Evolutionary conservation across 2,113 vertebrate genomes (phyloP).

Genomic region (Laticauda laticaudata): DNA sequence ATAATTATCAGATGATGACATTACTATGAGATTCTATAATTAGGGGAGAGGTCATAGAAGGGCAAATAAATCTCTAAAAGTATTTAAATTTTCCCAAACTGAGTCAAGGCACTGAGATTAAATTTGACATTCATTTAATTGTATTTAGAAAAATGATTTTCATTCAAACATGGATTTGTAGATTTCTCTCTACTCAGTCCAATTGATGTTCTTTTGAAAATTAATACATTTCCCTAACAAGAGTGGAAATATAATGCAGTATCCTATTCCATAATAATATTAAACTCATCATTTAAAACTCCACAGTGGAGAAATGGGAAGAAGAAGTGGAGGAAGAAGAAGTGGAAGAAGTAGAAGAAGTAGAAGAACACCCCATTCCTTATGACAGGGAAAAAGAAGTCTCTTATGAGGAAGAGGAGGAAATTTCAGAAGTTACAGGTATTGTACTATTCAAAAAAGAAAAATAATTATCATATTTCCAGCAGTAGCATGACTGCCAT

Average conservation of each 20-base stretch:
- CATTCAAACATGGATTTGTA: background rate
- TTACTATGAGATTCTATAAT: background rate
- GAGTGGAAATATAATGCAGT: constrained; percentile 25
- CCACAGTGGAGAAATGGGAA: constrained; percentile 68
- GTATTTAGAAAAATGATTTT: background rate
- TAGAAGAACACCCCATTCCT: constrained; percentile 35
- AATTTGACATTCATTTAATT: background rate
- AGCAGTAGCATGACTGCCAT: constrained; percentile 4
- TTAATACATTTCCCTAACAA: background rate
- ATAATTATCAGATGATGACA: background rate
- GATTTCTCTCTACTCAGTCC: background rate
- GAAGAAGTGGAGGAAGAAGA: constrained; percentile 66
- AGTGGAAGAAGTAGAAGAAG: constrained; percentile 55
- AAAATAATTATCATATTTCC: background rate
- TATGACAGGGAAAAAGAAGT: constrained; percentile 61
- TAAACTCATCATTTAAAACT: constrained; percentile 65
- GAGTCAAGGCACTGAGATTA: constrained; percentile 12
- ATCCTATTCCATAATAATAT: background rate
- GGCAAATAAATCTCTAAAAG: background rate
- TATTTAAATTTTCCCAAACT: background rate
- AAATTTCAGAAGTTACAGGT: constrained; percentile 74
- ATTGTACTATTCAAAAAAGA: background rate
- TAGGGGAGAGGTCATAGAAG: background rate
- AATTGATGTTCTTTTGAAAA: background rate
- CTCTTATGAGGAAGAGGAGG: constrained; percentile 65